Base-by-base conservation (phyloP, 2,797 vertebrate genomes). In the Macrochelys suwanniensis region DNA sequence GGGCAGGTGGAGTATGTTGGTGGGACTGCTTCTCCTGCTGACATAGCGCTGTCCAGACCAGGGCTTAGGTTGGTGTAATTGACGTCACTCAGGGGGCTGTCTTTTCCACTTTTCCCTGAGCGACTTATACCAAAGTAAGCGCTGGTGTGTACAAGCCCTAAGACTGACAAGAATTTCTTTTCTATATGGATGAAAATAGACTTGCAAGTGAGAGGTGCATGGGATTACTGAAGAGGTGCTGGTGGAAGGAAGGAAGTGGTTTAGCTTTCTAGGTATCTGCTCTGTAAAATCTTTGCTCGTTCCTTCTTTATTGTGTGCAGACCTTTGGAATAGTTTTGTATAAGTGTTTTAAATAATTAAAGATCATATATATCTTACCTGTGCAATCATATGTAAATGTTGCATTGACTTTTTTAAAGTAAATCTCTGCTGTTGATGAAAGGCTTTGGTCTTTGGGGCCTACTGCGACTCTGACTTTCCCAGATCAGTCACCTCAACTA, bases 231-330 rank as follows among this genome's bases (percentile, higher is more conserved):
- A 47, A 76, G n/a, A 68, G 80, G 37, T 5, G 47, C 4, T 0
- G 42, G 76, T 0, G 1, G 31, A 92, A 47, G 61, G 59, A 80
- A 17, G 0, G 42, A 53, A 57, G 83, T 49, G 68, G 68, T 42
- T 71, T 71, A 71, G 49, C 86, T 51, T 13, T 83, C 57, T 2
- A 23, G 12, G 5, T 11, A 28, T 82, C 28, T 54, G 10, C 79
- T 80, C 17, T 80, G 74, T 25, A 87, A 82, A 83, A 8, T 0
- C 10, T 54, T n/a, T 11, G 1, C 11, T 77, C 33, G 7, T 51
- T 0, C 2, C 84, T 47, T 57, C 45, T n/a, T 2, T 0, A 4
- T 13, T 25, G n/a, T 23, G n/a, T 68, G n/a, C 8, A 37, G 9
- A 19, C 49, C 19, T 37, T 68, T 15, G 0, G 33, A 17, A 1